Base-by-base conservation (phyloP, 2,113 vertebrate genomes). In the Todiramphus saurophagus region DNA sequence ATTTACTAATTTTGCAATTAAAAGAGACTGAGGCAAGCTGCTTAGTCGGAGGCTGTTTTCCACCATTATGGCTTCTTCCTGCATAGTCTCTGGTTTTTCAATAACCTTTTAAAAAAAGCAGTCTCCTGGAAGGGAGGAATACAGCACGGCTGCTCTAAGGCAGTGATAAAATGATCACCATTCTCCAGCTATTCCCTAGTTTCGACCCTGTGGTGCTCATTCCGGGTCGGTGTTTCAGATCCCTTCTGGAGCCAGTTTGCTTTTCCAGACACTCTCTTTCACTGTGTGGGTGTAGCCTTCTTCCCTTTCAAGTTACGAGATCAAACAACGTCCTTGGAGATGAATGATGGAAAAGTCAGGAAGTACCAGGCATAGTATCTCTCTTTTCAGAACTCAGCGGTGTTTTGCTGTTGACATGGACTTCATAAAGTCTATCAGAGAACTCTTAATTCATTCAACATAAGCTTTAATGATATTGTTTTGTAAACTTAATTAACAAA, bases 31-130 rank as follows among this genome's bases (percentile, higher is more conserved):
- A 39, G 28, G 43, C 3, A 72, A 31, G 6, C 9, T 88, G 48
- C 70, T 75, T 39, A 23, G 25, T 37, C n/a, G 39, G 33, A 81
- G 27, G 44, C 6, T 21, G 60, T 74, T 28, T 77, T 5, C 33
- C 18, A n/a, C 11, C 3, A 2, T 44, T 21, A 31, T 7, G 6
- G 14, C 16, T 50, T 46, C 12, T 14, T 78, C 58, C 43, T 53
- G 58, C 10, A 24, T 41, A 16, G 8, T 13, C 44, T 48, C 17
- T 2, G 3, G 4, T 33, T 31, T 72, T 41, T 48, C 4, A n/a
- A 8, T 63, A 93, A 16, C 2, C 0, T 5, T 19, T 66, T 39
- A 1, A 7, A 4, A 3, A 3, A 15, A 51, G 5, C 1, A 25
- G 5, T 12, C 19, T 50, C 51, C 43, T 11, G 8, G 14, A 81